These are phyloP conservation scores for Caenorhabditis briggsae DNA, from an alignment of 1,140 invertebrate species.

Conservation along the genomic window DNA sequence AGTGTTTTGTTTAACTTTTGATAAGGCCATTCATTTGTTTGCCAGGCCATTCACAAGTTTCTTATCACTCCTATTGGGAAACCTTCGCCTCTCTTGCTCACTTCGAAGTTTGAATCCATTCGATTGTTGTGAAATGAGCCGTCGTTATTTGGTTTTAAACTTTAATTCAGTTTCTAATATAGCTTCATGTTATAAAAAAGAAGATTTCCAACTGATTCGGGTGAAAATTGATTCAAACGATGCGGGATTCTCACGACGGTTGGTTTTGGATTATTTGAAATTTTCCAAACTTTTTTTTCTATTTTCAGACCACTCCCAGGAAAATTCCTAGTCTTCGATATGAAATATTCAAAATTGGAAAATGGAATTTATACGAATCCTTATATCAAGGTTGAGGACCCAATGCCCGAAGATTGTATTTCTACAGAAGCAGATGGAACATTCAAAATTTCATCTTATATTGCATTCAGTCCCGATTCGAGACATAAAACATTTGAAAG, in stretches of 20 bases:
- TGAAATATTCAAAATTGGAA: too few species aligned
- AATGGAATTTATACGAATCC: too few species aligned
- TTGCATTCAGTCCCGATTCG: background rate
- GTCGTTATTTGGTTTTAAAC: background rate
- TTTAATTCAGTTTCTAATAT: background rate
- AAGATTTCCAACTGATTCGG: background rate
- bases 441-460: background rate
- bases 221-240: background rate
- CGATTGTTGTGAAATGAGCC: background rate
- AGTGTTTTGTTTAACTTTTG: too few species aligned
- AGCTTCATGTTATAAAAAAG: background rate
- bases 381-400: too few species aligned
- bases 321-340: too few species aligned
- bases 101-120: background rate
- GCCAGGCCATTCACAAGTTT: too few species aligned
- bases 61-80: background rate
- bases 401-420: too few species aligned
- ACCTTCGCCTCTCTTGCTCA: background rate
- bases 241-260: too few species aligned
- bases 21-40: too few species aligned
- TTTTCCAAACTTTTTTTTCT: too few species aligned
- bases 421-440: background rate
- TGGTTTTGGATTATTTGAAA: too few species aligned
- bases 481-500: background rate
- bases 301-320: too few species aligned